Base-by-base conservation (phyloP, 2,797 vertebrate species). In the Pogonophryne albipinna region DNA sequence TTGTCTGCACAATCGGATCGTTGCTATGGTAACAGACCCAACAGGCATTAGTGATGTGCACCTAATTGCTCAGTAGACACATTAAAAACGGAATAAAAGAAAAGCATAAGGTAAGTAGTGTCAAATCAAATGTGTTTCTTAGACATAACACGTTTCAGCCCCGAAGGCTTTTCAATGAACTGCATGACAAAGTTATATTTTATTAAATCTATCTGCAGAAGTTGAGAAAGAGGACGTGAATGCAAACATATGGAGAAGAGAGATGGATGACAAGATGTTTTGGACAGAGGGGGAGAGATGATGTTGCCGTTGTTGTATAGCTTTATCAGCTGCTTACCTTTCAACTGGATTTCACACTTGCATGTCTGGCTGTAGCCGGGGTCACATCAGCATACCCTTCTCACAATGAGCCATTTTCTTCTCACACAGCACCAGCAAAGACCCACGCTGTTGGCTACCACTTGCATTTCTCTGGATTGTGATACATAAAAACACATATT, bases 1-100 rank as follows among this genome's bases (percentile, higher is more conserved):
- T 96, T 95, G 95, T 96, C 95, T 96, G 96, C 95, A 91, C 94
- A 95, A 95, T 96, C 94, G 93, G 95, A 95, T 94, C 92, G 97
- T 99, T 96, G 95, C 97, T 97, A 98, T 99, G 97, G 97, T 95
- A 98, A 99, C 97, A 94, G 93, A 95, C 95, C 95, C 95, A 96
- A 96, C 95, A 96, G 95, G 95, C 95, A 95, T 94, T 92, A 95
- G 93, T 92, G 92, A 95, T 95, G 94, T 95, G 94, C 94, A 95
- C 93, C 94, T 94, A 96, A 96, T 96, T 96, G 94, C 92, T 84
- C 86, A 87, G 88, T 94, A 38, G 8, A 96, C 94, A 94, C 80
- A 93, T 91, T 74, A 82, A 80, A 67, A 80, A 76, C 66, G 64
- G 4, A 23, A 52, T 57, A n/a, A 65, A 81, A 87, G 74, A 70